These are phyloP conservation scores for Rhinogobio ventralis DNA, from an alignment of 2,797 vertebrate genomes.

Conservation along the genomic window DNA sequence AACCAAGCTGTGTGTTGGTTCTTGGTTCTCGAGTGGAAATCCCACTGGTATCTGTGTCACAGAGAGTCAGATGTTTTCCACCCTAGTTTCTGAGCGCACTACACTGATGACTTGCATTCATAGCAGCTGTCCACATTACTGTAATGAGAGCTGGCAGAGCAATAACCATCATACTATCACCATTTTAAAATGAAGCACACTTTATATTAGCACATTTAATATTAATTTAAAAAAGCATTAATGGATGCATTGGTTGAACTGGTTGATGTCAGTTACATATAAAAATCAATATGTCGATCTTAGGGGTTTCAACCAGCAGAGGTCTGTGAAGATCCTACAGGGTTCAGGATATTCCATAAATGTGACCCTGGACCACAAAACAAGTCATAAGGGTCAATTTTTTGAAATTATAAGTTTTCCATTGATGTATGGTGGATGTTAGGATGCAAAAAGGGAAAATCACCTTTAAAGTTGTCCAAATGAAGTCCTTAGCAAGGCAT, in stretches of 20 bases:
- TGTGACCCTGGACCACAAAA: background rate
- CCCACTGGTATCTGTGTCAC: conserved; percentile 41
- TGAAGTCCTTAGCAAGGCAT: no score
- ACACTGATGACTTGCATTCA: conserved; percentile 28
- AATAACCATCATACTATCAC: conserved; percentile 16
- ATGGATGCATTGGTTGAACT: background rate
- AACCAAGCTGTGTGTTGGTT: background rate
- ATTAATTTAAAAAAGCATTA: background rate
- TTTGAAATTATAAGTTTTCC: no score
- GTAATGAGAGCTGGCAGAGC: conserved; percentile 45
- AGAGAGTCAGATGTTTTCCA: conserved; percentile 41
- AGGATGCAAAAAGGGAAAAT: no score
- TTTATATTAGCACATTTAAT: background rate
- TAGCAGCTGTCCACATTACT: conserved; percentile 46
- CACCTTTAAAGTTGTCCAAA: no score
- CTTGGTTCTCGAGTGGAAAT: conserved; percentile 26
- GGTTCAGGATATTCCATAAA: background rate
- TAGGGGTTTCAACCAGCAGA: background rate
- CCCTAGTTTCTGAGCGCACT: conserved; percentile 26
- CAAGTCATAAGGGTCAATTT: no score
- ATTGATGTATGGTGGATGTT: no score
- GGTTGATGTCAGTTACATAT: background rate
- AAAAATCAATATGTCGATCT: background rate
- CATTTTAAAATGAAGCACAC: background rate
- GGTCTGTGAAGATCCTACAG: background rate